These are phyloP conservation scores for Ranitomeya imitator DNA, from an alignment of 2,113 vertebrate genomes.

Conservation along the genomic window DNA sequence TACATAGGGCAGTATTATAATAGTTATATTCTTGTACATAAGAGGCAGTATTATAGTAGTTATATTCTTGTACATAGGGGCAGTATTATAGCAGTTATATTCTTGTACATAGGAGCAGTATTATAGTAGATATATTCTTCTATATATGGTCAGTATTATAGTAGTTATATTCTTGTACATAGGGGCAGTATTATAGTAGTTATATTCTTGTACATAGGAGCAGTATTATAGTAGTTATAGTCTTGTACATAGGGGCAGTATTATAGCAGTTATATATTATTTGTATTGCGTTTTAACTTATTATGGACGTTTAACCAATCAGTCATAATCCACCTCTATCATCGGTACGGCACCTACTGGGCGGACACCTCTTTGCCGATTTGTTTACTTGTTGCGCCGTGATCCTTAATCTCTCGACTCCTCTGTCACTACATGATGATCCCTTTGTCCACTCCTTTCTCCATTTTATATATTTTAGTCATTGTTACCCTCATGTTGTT, in stretches of 20 bases:
- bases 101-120: too few relatives aligned
- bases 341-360: neutral
- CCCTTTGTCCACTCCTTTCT: neutral
- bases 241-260: too few relatives aligned
- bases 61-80: too few relatives aligned
- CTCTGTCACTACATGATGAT: neutral
- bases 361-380: neutral
- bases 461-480: neutral
- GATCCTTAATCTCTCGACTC: neutral
- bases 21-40: too few relatives aligned
- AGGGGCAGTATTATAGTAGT: too few relatives aligned
- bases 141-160: neutral
- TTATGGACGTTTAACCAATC: neutral
- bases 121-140: neutral
- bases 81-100: neutral
- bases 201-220: too few relatives aligned
- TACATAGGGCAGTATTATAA: neutral
- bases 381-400: neutral
- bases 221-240: too few relatives aligned
- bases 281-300: neutral
- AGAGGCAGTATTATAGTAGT: neutral
- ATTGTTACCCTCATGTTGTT: neutral
- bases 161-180: too few relatives aligned
- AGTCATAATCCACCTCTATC: neutral
- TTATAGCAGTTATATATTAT: too few relatives aligned